Evolutionary conservation across 2,113 vertebrate genomes (phyloP), one percentile per base, ranked within the genome.

Genomic region (Gadus chalcogrammus): DNA sequence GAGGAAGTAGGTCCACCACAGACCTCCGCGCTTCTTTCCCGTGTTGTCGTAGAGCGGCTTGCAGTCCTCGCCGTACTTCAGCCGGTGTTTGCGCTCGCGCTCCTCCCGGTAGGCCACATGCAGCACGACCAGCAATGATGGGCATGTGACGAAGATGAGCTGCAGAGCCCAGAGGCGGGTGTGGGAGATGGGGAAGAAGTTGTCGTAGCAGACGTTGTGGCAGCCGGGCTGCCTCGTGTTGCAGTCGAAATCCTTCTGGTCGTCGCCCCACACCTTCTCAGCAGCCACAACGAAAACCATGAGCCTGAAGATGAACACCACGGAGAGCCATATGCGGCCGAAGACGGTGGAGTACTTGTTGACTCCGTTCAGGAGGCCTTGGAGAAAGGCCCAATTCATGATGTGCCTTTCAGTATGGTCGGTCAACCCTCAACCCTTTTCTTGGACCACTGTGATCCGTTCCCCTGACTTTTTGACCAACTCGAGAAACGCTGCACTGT

Each of bases 121-220:
- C 88, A 97, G 95, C 67, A 95, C 79, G 53, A 98, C 95, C 0
- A 98, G 87, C 61, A 97, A 81, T 0, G 96, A 97, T 0, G 96
- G 96, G 55, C 95, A 97, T 0, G 94, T 96, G 79, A 98, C 96
- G 61, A 98, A 91, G 89, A 97, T 98, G 76, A 98, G 92, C 87
- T 98, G 96, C 76, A 98, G 91, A 7, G 96, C 95, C 96, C 96
- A 97, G 22, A 98, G 94, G 3, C 95, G 93, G 79, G 95, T 93
- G 64, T 95, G 93, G 68, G 93, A 93, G 80, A 98, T 27, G 0
- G 96, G 96, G 88, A 92, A 98, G 90, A 91, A 96, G 67, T 94
- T 76, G 56, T 98, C 95, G 0, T 74, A 98, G 84, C 96, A 98
- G 72, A 96, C 95, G 0, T 97, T 98, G 59, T 86, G 82, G 76